These are phyloP conservation scores for Antechinus flavipes DNA, from an alignment of 2,113 vertebrate genomes.

Conservation along the genomic window DNA sequence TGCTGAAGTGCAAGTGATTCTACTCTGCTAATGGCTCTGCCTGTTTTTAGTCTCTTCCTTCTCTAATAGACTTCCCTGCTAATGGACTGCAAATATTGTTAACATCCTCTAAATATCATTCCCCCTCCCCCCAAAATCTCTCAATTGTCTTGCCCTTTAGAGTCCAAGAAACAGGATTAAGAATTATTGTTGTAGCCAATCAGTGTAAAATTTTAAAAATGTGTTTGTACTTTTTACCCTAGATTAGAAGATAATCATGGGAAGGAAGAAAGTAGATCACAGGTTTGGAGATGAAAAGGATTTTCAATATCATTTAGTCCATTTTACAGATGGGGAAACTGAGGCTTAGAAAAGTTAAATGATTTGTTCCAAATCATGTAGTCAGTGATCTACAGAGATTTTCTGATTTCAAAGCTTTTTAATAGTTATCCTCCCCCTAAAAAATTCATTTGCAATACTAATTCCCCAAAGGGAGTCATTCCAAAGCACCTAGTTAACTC, in stretches of 20 bases:
- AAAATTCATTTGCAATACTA: not conserved
- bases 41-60: too few species aligned
- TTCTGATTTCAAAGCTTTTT: too few species aligned
- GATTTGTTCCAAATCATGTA: not conserved
- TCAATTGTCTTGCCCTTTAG: not conserved
- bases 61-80: not conserved
- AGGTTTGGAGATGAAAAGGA: not conserved
- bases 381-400: not conserved
- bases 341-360: not conserved
- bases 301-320: not conserved
- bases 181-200: not conserved
- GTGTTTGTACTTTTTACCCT: not conserved
- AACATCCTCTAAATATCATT: not conserved
- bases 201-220: not conserved
- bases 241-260: not conserved
- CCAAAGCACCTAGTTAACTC: not conserved
- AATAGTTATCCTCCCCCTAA: too few species aligned
- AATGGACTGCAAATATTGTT: not conserved
- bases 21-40: not conserved
- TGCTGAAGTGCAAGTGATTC: not conserved
- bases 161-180: not conserved
- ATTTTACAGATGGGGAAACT: slow-evolving; percentile 37
- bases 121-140: not conserved
- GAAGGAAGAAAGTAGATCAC: not conserved
- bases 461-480: not conserved